Evolutionary conservation across 1,140 invertebrate species (phyloP).

Genomic region (Aricia agestis): DNA sequence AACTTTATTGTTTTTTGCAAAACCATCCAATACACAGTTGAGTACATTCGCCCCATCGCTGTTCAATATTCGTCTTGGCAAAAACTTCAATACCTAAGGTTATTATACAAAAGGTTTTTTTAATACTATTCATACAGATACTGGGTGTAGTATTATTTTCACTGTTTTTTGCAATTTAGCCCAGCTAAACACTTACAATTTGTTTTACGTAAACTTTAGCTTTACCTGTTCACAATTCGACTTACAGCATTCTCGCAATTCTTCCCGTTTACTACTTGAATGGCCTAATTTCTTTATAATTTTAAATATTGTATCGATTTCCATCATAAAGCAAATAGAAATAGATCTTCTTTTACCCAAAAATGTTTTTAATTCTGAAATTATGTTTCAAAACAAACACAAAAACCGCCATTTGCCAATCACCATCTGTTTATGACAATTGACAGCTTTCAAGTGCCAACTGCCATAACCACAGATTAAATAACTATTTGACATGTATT

Average conservation of each 20-base stretch:
- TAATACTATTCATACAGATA: background rate
- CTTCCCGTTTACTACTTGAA: constrained; percentile 41
- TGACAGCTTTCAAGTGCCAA: too few relatives aligned
- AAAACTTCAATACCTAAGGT: constrained; percentile 41
- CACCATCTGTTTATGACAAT: too few relatives aligned
- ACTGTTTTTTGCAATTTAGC: too few relatives aligned
- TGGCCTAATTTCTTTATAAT: constrained; percentile 48
- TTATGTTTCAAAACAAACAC: background rate
- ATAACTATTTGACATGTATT: too few relatives aligned
- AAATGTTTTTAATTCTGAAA: background rate
- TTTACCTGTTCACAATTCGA: constrained; percentile 44
- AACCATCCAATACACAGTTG: constrained; percentile 52
- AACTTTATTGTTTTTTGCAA: constrained; percentile 44
- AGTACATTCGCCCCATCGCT: constrained; percentile 48
- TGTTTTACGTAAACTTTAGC: background rate
- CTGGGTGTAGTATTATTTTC: too few relatives aligned
- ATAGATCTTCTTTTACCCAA: background rate
- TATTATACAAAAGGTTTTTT: background rate
- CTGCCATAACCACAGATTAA: too few relatives aligned
- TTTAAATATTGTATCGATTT: constrained; percentile 36
- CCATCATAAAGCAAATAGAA: constrained; percentile 31
- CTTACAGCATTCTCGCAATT: constrained; percentile 49
- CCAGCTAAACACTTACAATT: too few relatives aligned
- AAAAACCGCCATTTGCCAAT: background rate
- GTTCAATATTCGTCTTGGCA: constrained; percentile 42